Base-by-base conservation (phyloP, 2,888 invertebrate species). In the Philaethria dido region DNA sequence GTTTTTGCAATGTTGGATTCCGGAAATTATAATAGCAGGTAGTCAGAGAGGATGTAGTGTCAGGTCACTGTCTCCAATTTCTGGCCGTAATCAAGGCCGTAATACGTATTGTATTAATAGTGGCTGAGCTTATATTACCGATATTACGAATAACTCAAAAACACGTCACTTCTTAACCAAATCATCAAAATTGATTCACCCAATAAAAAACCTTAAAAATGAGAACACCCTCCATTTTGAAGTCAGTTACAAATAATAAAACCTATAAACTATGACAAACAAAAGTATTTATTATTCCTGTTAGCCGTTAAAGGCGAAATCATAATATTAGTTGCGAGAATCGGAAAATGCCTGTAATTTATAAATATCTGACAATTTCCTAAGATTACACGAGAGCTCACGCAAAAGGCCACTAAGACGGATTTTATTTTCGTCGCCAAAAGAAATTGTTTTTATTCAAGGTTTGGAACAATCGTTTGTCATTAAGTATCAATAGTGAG, bases 401-500 rank as follows among this genome's bases (percentile, higher is more conserved):
- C 39, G 22, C 39, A n/a, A 42, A 60, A 48, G n/a, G 48, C 16
- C 33, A 11, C 16, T 29, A 25, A 47, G 25, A 29, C 39, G 11
- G 20, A 61, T 61, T 57, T 65, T 65, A 62, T 52, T 52, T 29
- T 48, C 33, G 16, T 50, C 20, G 36, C 44, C 29, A 52, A 66
- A 62, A 20, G 62, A 57, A 66, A 59, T 69, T 65, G 62, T 62
- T 66, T 62, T 62, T 57, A 45, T 64, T 64, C 64, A 47, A 44
- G 47, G 62, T 18, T 55, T 33, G 18, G 44, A 50, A 65, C 48
- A 62, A 66, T 69, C 62, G 66, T 69, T 65, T 61, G 61, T 68
- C 68, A 68, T 64, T 68, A 61, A 64, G 68, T 68, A 68, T 69
- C 68, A 69, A 69, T 65, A 62, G 68, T 62, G 64, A 64, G 29